These are phyloP conservation scores for Hyles euphorbiae DNA, from an alignment of 1,140 invertebrate species.

Conservation along the genomic window DNA sequence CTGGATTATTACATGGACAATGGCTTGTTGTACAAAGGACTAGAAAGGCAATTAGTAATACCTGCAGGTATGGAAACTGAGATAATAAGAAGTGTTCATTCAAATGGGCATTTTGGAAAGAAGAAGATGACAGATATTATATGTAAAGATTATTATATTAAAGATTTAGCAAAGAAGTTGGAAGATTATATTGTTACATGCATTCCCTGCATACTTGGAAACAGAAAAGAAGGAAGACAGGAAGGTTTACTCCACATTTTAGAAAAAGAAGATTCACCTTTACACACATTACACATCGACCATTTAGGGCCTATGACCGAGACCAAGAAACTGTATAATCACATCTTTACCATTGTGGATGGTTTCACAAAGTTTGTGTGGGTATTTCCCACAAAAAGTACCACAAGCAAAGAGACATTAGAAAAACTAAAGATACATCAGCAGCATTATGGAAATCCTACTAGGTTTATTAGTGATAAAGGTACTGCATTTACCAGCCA, in stretches of 20 bases:
- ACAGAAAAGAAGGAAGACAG: not conserved
- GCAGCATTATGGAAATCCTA: not conserved
- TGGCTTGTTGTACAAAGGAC: slow-evolving; percentile 15
- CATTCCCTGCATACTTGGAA: no score
- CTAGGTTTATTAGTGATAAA: not conserved
- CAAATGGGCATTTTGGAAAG: slow-evolving; percentile 24
- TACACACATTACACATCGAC: slow-evolving; percentile 40
- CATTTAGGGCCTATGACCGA: slow-evolving; percentile 41
- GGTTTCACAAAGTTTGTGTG: slow-evolving; percentile 34
- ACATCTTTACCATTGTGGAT: slow-evolving; percentile 31
- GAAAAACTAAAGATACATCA: not conserved
- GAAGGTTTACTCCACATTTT: not conserved
- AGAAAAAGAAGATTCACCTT: not conserved
- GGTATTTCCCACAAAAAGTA: slow-evolving; percentile 33
- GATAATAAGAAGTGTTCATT: slow-evolving; percentile 17
- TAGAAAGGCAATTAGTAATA: slow-evolving; percentile 8
- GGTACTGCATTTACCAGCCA: not conserved
- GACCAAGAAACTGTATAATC: slow-evolving; percentile 38
- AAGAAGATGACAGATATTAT: slow-evolving; percentile 20
- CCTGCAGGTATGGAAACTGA: slow-evolving; percentile 18
- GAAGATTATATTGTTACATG: not conserved
- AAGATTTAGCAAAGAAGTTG: slow-evolving; percentile 15
- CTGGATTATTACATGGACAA: slow-evolving; percentile 10
- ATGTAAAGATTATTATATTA: slow-evolving; percentile 18
- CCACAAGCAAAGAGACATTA: slow-evolving; percentile 9